phyloP scores from a whole-genome alignment of 1,140 invertebrate genomes.

The Parapsyche elsis region DNA sequence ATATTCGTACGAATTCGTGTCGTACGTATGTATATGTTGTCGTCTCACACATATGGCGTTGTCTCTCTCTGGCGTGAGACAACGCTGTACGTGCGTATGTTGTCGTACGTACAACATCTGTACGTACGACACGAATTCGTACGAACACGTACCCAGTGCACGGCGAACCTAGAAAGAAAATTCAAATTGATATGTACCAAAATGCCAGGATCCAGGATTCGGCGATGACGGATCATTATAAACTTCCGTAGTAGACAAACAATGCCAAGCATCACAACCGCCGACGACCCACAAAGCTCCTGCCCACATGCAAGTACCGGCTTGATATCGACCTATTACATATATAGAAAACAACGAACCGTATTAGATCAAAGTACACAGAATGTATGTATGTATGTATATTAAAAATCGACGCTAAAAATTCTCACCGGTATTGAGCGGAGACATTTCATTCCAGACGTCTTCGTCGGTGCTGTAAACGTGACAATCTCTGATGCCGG shows the following conservation, averaged over 20 bases:
- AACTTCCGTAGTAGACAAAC: conserved; percentile 68
- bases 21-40: too few species aligned
- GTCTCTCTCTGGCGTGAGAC: too few species aligned
- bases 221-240: conserved; percentile 61
- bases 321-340: conserved; percentile 78
- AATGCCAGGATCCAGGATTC: conserved; percentile 50
- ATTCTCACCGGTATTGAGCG: conserved; percentile 71
- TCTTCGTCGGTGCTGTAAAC: conserved; percentile 73
- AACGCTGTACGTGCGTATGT: too few species aligned
- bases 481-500: conserved; percentile 80
- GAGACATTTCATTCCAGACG: conserved; percentile 75
- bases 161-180: neutral
- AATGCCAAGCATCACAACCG: conserved; percentile 85
- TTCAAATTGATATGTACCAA: conserved; percentile 38
- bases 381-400: neutral
- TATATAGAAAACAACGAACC: neutral
- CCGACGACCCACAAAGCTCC: conserved; percentile 80
- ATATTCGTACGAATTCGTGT: too few species aligned
- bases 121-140: too few species aligned
- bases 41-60: too few species aligned
- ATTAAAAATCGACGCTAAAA: neutral
- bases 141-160: too few species aligned
- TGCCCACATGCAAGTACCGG: conserved; percentile 76
- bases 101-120: conserved; percentile 67
- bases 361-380: neutral